These are phyloP conservation scores for Dissostichus mawsoni DNA, from an alignment of 2,113 vertebrate species.

Conservation along the genomic window DNA sequence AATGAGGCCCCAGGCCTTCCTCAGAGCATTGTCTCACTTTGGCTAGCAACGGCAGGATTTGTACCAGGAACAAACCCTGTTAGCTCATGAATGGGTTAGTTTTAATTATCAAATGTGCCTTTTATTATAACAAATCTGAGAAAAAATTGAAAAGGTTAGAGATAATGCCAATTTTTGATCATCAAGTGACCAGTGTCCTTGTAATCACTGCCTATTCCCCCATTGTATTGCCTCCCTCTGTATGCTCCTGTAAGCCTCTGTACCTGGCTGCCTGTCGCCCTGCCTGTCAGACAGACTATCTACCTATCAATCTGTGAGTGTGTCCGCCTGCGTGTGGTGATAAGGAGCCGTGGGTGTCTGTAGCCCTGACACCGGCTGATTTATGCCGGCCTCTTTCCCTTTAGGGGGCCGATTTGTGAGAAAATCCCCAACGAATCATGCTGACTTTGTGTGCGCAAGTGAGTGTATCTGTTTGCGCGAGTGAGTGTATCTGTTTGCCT, in stretches of 20 bases:
- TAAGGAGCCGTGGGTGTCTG: constrained; percentile 81
- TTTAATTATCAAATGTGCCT: too few species aligned
- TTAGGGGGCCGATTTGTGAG: constrained; percentile 73
- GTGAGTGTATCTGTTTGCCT: constrained; percentile 49
- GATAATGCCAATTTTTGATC: constrained; percentile 11
- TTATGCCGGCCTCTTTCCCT: constrained; percentile 75
- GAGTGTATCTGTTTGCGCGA: constrained; percentile 40
- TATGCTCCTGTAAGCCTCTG: constrained; percentile 65
- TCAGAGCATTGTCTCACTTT: too few species aligned
- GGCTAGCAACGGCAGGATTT: too few species aligned
- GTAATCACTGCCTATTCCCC: constrained; percentile 15
- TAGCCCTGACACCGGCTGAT: constrained; percentile 77
- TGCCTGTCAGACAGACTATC: constrained; percentile 74
- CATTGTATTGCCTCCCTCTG: constrained; percentile 18
- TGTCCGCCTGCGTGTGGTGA: constrained; percentile 76
- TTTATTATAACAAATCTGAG: too few species aligned
- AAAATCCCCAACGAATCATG: constrained; percentile 72
- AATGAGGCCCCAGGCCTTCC: too few species aligned
- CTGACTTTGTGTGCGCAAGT: constrained; percentile 62
- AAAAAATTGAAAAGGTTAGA: neutral
- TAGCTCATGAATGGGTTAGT: too few species aligned
- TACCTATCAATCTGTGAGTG: constrained; percentile 77
- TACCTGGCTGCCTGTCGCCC: constrained; percentile 77
- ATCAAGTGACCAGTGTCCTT: constrained; percentile 25
- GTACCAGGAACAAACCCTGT: too few species aligned